Base-by-base conservation (phyloP, 2,113 vertebrate genomes). In the Cryptomyrus ogoouensis region DNA sequence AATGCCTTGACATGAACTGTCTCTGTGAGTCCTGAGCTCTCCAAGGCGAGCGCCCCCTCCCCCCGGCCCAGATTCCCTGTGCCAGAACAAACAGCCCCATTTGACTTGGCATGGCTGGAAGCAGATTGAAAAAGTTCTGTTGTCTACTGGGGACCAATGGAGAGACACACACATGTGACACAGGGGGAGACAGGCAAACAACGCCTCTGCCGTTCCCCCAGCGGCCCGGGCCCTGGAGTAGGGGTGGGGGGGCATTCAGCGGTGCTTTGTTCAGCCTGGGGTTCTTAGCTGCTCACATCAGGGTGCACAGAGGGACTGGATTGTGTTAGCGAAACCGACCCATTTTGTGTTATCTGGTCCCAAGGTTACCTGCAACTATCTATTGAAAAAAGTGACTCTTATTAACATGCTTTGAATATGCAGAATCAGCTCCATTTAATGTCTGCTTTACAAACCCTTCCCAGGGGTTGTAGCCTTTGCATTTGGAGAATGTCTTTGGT, bases 1-100 rank as follows among this genome's bases (percentile, higher is more conserved):
- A 47, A 84, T 47, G 21, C 3, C 83, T 84, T 47, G 74, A 80
- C 35, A 42, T 42, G 39, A 84, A 53, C 3, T 89, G 46, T 83
- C 35, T 84, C 35, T 89, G 42, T 49, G 27, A 74, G 27, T n/a
- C 44, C 62, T 74, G 42, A 39, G 39, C 62, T 17, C 46, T 50
- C 42, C 27, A 47, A 46, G 58, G 86, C 86, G 88, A 47, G 13
- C 39, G 88, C 35, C 89, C 90, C 27, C 89, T 87, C 90, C 87
- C 88, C 58, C 88, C 47, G 4, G 12, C n/a, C 13, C 39, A 35
- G 6, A 31, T 35, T 24, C 58, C 21, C 62, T 27, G 17, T 17
- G 92, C 94, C 95, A 95, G 96, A 93, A 94, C 90, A 94, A 95
- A 94, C 94, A 94, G 94, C 93, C 91, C 90, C 91, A 91, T 93